Evolutionary conservation across 2,113 vertebrate genomes (phyloP).

Genomic region (Colistium nudipinnis): DNA sequence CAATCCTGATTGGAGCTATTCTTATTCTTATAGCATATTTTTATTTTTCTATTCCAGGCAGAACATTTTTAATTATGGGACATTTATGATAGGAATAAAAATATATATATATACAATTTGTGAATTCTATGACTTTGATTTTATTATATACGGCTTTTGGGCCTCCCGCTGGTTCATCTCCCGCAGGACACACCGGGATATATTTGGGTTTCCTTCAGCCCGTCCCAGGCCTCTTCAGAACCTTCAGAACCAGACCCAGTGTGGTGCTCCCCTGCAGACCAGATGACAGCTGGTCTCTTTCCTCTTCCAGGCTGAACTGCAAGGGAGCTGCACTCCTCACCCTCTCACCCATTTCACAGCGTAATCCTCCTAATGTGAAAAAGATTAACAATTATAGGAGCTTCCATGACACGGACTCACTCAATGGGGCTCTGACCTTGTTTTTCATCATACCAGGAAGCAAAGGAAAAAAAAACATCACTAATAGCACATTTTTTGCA

Average conservation of each 20-base stretch:
- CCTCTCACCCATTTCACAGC: conserved; percentile 14
- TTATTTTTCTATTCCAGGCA: too few relatives aligned
- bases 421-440: neutral
- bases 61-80: too few relatives aligned
- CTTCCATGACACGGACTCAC: neutral
- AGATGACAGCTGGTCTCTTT: conserved; percentile 49
- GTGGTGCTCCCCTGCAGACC: conserved; percentile 32
- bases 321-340: conserved; percentile 35
- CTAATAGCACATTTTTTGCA: too few relatives aligned
- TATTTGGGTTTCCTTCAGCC: conserved; percentile 12
- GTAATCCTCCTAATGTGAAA: conserved; percentile 13
- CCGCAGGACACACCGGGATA: conserved; percentile 33
- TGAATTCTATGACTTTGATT: too few relatives aligned
- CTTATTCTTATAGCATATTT: too few relatives aligned
- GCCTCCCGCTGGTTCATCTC: neutral
- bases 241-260: conserved; percentile 6
- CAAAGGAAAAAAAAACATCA: neutral
- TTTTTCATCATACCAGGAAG: neutral
- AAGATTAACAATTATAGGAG: neutral
- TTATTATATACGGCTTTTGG: too few relatives aligned
- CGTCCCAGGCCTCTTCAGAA: conserved; percentile 7
- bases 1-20: too few relatives aligned
- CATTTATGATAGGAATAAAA: too few relatives aligned
- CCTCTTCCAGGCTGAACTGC: conserved; percentile 38
- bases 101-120: too few relatives aligned